Evolutionary conservation across 2,797 vertebrate genomes (phyloP).

Genomic region (Coregonus ussuriensis): DNA sequence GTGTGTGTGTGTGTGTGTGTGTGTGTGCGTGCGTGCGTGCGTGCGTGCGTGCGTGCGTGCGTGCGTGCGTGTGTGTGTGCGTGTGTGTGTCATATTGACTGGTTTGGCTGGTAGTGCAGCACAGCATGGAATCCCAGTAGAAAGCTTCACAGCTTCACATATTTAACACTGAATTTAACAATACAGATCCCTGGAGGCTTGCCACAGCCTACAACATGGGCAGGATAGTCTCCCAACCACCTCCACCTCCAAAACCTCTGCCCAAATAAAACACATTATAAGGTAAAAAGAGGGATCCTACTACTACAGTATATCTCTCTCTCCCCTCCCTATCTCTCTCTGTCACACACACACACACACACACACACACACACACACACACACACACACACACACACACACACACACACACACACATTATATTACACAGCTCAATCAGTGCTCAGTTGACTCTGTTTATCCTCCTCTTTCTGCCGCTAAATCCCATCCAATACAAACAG

Average conservation of each 20-base stretch:
- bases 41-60: too few relatives aligned
- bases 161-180: background rate
- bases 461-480: slow-evolving; percentile 54
- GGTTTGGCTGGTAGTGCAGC: background rate
- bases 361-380: slow-evolving; percentile 12
- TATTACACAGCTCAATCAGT: slow-evolving; percentile 58
- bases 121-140: too few relatives aligned
- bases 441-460: slow-evolving; percentile 58
- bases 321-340: too few relatives aligned
- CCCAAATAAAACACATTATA: slow-evolving; percentile 29
- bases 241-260: slow-evolving; percentile 4
- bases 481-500: slow-evolving; percentile 68
- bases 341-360: too few relatives aligned
- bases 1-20: background rate
- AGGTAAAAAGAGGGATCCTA: slow-evolving; percentile 1
- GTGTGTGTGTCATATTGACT: background rate
- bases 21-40: background rate
- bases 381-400: slow-evolving; percentile 23
- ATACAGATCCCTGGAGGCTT: slow-evolving; percentile 37
- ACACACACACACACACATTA: slow-evolving; percentile 35
- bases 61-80: too few relatives aligned
- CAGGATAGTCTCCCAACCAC: slow-evolving; percentile 22
- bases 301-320: too few relatives aligned
- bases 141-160: too few relatives aligned
- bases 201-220: slow-evolving; percentile 29